A percentile compares a stretch with the other conserved stretches of the same genome.
These are phyloP conservation scores for Benitochromis conjunctus DNA, from an alignment of 2,113 vertebrate species.

Conservation along the genomic window DNA sequence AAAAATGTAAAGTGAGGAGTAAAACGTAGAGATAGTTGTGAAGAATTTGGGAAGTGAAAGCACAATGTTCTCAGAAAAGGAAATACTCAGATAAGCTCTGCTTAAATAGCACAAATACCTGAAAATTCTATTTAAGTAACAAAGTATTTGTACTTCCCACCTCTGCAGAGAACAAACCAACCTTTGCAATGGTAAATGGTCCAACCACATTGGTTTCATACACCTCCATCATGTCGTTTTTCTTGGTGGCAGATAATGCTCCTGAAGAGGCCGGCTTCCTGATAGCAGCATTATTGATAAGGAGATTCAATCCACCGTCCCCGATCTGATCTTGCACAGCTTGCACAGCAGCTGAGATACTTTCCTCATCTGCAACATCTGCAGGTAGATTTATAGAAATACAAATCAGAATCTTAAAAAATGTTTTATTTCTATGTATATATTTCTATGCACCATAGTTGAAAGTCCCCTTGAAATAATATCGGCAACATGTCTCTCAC, in stretches of 20 bases:
- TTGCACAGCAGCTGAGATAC: background rate
- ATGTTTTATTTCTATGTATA: background rate
- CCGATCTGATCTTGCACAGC: background rate
- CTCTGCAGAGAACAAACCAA: background rate
- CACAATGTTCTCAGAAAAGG: background rate
- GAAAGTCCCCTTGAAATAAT: background rate
- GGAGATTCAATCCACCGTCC: background rate
- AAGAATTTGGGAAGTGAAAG: background rate
- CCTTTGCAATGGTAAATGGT: background rate
- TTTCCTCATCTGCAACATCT: background rate
- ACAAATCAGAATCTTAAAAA: background rate
- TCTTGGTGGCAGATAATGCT: background rate
- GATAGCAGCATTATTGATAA: background rate
- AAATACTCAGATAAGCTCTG: background rate
- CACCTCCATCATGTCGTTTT: background rate
- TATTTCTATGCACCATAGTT: background rate
- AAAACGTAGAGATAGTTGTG: background rate
- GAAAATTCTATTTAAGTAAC: background rate
- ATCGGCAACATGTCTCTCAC: too few species aligned
- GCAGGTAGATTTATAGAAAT: background rate
- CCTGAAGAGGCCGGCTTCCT: background rate
- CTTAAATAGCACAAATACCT: background rate
- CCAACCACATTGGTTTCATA: background rate
- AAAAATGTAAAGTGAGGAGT: background rate
- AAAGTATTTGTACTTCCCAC: background rate